Evolutionary conservation across 2,888 invertebrate species (phyloP), one percentile per base, ranked within the genome.

Genomic region (Drosophila diplacantha): DNA sequence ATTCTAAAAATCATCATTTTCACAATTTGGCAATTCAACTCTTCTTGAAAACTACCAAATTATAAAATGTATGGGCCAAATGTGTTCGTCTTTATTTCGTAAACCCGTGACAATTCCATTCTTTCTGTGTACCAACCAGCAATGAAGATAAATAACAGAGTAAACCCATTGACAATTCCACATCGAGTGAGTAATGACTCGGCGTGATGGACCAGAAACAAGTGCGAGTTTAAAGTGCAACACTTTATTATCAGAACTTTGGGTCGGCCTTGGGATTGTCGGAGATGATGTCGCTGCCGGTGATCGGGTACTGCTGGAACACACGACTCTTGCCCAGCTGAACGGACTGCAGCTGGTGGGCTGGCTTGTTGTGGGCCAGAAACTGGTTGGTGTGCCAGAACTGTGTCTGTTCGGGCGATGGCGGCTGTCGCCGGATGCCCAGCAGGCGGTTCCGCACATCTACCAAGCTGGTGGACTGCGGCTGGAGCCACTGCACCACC

Each of bases 351-450:
- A 83, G 60, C 34, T 83, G 80, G 8, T 73, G 71, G 18, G 77
- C 71, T 26, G 77, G 78, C 44, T 83, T 74, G 58, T 85, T 69
- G 64, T 85, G 85, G 54, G 78, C 84, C 50, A 85, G 64, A 29
- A 84, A 85, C 35, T 83, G 79, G 53, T 86, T 85, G 16, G 84
- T 73, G 51, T 76, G 78, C 81, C 82, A 85, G 44, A 85, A 75
- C 20, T 80, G 80, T 5, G 74, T 81, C 50, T 85, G 83, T n/a
- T 72, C 73, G 11, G 64, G 66, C 0, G 75, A 64, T n/a, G 70
- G 39, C 32, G 75, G 61, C 29, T 73, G 68, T 1, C 83, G 68
- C 2, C 67, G 70, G 18, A 86, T 73, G 51, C 85, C 85, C 59
- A 86, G 56, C 43, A 86, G 62, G 4, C 79, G 78, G 71, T 86